Evolutionary conservation across 2,113 vertebrate species (phyloP), one percentile per base, ranked within the genome.

Genomic region (Chaetops frenatus): DNA sequence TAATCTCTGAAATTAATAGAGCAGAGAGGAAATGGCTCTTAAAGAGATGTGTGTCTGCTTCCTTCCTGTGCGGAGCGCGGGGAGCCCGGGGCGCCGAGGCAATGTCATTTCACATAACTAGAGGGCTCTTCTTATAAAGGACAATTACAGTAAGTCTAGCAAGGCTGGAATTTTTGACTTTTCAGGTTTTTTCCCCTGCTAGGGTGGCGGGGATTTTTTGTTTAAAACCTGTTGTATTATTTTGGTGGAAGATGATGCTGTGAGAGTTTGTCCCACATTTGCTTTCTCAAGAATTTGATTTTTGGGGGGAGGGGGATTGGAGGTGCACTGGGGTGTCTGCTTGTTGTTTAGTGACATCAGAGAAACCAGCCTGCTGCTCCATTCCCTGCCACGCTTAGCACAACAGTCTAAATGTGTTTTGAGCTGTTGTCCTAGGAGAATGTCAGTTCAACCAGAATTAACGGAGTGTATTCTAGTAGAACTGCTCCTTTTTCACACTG

Each of bases 1-100:
- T 98, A 98, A 98, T 98, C 97, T 98, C 95, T 61, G 95, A 98
- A 98, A 98, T 98, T 98, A 98, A 98, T 98, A 98, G 96, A 98
- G 96, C 97, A 97, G 97, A 97, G 96, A 98, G 97, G 97, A 98
- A 98, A 94, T 42, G 40, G 94, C 95, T 97, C 97, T 98, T 96
- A 95, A 89, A 97, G 96, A 96, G 97, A 96, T 73, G 50, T 95
- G 97, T 96, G 93, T 95, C 95, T 95, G 90, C 93, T 98, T 98
- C 98, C 97, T 98, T 98, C 98, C 98, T 98, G 97, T 94, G 97
- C 80, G 20, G 53, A 93, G 95, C 94, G 38, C 28, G 80, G 95
- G 96, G 89, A 97, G 97, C 97, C 96, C 65, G 73, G 92, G 79
- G 88, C 95, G 79, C 79, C 88, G 90, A 96, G 95, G 95, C 96